Conservation (phyloP, 2,888 invertebrate genomes). For the Molorchus minor region DNA sequence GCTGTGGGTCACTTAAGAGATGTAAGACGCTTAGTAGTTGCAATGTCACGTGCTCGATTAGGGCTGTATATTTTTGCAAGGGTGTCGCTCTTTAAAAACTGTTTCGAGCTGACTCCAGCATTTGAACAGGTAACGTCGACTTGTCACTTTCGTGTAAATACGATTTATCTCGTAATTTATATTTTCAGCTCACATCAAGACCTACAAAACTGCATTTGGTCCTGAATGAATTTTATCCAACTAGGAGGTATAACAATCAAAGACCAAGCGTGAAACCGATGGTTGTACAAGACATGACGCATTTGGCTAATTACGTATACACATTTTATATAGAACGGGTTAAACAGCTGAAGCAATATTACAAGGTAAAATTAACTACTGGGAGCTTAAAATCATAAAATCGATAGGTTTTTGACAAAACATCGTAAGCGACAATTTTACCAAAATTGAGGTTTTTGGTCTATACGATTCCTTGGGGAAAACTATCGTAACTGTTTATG, state of each 20-base stretch:
- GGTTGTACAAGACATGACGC: constrained; percentile 85
- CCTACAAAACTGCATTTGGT: constrained; percentile 83
- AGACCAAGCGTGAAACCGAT: constrained; percentile 65
- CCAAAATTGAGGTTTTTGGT: not conserved
- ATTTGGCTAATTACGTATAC: constrained; percentile 95
- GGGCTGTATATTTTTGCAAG: constrained; percentile 97
- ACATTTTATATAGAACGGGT: constrained; percentile 87
- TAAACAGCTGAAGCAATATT: constrained; percentile 68
- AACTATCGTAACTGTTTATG: too few species aligned
- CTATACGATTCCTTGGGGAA: not conserved
- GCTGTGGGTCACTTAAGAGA: constrained; percentile 98
- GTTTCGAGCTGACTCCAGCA: constrained; percentile 95
- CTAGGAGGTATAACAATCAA: constrained; percentile 67
- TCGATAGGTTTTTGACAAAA: not conserved
- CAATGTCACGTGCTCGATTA: constrained; percentile 96
- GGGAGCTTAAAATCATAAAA: not conserved
- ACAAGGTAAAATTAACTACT: constrained; percentile 53
- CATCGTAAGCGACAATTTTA: not conserved
- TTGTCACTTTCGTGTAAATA: not conserved
- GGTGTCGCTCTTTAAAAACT: constrained; percentile 92
- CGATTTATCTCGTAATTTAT: not conserved
- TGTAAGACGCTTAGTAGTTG: constrained; percentile 95
- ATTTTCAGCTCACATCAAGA: constrained; percentile 77
- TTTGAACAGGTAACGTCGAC: constrained; percentile 86
- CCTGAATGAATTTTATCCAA: constrained; percentile 83